Base-by-base conservation (phyloP, 2,113 vertebrate genomes). In the Gadus macrocephalus region DNA sequence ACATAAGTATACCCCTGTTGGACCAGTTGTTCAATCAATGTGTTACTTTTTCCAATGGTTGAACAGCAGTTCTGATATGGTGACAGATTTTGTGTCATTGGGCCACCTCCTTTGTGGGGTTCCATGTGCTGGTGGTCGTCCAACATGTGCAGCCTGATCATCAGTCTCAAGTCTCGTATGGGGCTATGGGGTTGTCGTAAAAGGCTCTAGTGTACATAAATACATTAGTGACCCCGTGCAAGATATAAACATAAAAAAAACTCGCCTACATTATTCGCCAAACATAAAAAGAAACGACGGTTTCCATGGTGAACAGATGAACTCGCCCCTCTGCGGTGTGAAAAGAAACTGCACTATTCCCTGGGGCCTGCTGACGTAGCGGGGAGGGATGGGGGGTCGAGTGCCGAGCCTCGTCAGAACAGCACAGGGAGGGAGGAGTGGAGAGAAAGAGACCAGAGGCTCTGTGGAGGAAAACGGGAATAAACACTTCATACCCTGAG, bases 341-440 rank as follows among this genome's bases (percentile, higher is more conserved):
- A 53, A 42, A 53, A 11, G 64, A 56, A 72, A 72, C 35, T 66
- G 56, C 70, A 72, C 14, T 35, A 11, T 66, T 20, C 70, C 70
- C 69, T 12, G 20, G 53, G 70, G 63, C 70, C 25, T 53, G 63
- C 19, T 71, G 70, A 71, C 70, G 70, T 71, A 71, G 70, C 25
- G 70, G 22, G 53, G 53, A 59, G 63, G 19, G 67, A 25, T 19
- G 17, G 58, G 56, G 27, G 63, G 15, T 11, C 55, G 69, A 31
- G 8, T 42, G 19, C 2, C 22, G 22, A 15, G 58, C 31, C 31
- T 35, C 7, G 20, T 60, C 17, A 17, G n/a, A 22, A 68, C 12
- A 68, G 27, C 55, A 56, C 67, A 31, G 55, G 67, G 67, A 31
- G 55, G 67, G 67, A 68, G 25, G 38, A 15, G 22, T 19, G 15